Percentiles rank a stretch among this genome's conserved stretches.
These are phyloP conservation scores for Piprites chloris DNA, from an alignment of 2,113 vertebrate genomes.

Conservation along the genomic window DNA sequence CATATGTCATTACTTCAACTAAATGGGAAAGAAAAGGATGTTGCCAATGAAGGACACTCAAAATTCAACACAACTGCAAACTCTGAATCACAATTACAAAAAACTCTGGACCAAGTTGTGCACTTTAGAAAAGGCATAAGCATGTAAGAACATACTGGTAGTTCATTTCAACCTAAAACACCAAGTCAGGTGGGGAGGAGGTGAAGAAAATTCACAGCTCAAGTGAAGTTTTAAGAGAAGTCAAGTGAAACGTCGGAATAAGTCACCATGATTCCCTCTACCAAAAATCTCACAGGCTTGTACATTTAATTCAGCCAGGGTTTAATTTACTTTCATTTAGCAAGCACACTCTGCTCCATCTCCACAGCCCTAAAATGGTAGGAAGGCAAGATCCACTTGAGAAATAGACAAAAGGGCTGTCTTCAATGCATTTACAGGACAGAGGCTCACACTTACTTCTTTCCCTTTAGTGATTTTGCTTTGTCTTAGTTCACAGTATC, in stretches of 20 bases:
- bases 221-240: neutral
- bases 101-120: neutral
- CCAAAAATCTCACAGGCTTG: neutral
- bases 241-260: neutral
- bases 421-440: neutral
- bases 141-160: neutral
- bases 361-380: neutral
- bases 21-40: neutral
- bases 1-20: conserved; percentile 96
- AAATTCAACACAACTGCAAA: neutral
- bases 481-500: neutral
- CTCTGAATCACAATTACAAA: neutral
- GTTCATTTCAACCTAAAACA: neutral
- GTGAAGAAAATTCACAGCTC: neutral
- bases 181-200: neutral
- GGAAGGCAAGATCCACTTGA: neutral
- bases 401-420: neutral
- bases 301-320: neutral
- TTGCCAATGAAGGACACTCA: neutral
- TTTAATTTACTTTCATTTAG: neutral
- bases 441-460: neutral
- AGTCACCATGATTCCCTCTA: neutral
- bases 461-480: neutral
- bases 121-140: neutral
- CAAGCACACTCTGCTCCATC: neutral